A percentile compares a stretch with the other conserved stretches of the same genome.
These are phyloP conservation scores for Psix sp. DNA, from an alignment of 1,140 invertebrate genomes.

Conservation along the genomic window DNA sequence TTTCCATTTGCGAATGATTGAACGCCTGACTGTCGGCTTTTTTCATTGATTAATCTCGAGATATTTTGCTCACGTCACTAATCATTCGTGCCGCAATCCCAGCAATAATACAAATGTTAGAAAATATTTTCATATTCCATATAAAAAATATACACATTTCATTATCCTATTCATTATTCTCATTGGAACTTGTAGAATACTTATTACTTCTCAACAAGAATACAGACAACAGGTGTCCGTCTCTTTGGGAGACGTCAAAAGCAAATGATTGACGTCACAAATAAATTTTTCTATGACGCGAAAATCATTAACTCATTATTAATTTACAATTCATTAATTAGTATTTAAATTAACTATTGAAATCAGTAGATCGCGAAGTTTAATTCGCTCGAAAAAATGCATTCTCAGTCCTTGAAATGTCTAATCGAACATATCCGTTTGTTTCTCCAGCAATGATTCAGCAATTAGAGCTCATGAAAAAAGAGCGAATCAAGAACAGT, in stretches of 20 bases:
- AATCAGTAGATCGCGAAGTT: too few species aligned
- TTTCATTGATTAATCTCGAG: slow-evolving; percentile 3
- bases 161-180: too few species aligned
- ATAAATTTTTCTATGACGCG: background rate
- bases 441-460: slow-evolving; percentile 82
- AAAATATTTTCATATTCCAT: too few species aligned
- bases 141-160: too few species aligned
- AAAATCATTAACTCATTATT: too few species aligned
- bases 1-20: slow-evolving; percentile 25
- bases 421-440: too few species aligned
- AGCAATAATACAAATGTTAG: background rate
- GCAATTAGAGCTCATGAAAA: slow-evolving; percentile 87
- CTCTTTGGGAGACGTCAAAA: slow-evolving; percentile 13
- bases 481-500: slow-evolving; percentile 81
- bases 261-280: slow-evolving; percentile 13
- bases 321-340: too few species aligned
- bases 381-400: too few species aligned
- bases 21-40: slow-evolving; percentile 3
- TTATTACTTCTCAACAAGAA: slow-evolving; percentile 16
- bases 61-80: slow-evolving; percentile 8
- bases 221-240: slow-evolving; percentile 16
- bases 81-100: background rate
- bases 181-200: slow-evolving; percentile 7
- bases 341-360: too few species aligned
- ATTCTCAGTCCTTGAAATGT: too few species aligned